These are phyloP conservation scores for Actinia tenebrosa DNA, from an alignment of 64 coral and sea anemone genomes.

Conservation along the genomic window DNA sequence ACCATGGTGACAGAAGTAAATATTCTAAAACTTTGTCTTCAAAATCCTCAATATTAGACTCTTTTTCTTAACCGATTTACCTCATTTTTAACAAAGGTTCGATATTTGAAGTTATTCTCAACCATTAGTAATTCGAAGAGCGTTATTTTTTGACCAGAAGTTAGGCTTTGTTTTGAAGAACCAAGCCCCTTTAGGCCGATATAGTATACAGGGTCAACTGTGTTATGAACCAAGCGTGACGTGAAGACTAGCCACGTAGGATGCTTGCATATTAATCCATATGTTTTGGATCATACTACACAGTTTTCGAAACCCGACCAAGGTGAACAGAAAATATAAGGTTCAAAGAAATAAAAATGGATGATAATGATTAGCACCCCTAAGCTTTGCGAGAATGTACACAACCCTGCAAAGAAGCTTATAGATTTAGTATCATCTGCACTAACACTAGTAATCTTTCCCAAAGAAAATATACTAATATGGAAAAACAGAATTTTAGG, in stretches of 20 bases:
- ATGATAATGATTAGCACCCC: not conserved
- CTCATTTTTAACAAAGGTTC: not conserved
- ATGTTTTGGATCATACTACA: not conserved
- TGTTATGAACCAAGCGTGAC: no score
- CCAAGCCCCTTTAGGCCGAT: not conserved
- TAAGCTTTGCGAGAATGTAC: not conserved
- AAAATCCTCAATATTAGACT: not conserved
- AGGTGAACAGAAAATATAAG: not conserved
- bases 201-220: no score
- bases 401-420: not conserved
- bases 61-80: not conserved
- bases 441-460: not conserved
- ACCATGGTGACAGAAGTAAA: not conserved
- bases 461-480: not conserved
- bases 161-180: not conserved
- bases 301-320: not conserved
- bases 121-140: not conserved
- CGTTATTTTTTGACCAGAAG: not conserved
- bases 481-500: not conserved
- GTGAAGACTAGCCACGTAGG: no score
- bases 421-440: not conserved
- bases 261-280: no score
- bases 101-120: not conserved
- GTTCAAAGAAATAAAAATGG: not conserved
- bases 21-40: not conserved